Percentiles rank a stretch among this genome's conserved stretches.
phyloP scores from a whole-genome alignment of 2,888 invertebrate species.

The Machimus atricapillus region DNA sequence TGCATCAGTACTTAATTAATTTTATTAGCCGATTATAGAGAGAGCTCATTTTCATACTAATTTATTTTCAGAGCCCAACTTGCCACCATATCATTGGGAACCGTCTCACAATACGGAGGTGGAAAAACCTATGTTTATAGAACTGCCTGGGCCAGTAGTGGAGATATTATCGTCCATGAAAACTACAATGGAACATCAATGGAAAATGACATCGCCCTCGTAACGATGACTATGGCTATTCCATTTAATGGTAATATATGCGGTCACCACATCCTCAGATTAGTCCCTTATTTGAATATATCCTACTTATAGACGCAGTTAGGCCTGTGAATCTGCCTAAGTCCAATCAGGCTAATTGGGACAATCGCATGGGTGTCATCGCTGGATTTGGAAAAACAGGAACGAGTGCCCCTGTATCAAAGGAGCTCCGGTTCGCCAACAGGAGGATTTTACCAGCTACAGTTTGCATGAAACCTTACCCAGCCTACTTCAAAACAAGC shows the following conservation, averaged over 20 bases:
- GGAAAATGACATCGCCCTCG: slow-evolving; percentile 58
- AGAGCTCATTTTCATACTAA: not conserved
- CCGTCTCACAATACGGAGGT: not conserved
- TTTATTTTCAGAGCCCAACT: slow-evolving; percentile 13
- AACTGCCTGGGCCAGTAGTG: slow-evolving; percentile 5
- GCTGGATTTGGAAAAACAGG: slow-evolving; percentile 24
- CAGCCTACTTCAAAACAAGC: not conserved
- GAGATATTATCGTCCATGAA: slow-evolving; percentile 55
- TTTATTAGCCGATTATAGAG: not conserved
- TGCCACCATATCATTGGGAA: slow-evolving; percentile 28
- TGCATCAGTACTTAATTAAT: not conserved
- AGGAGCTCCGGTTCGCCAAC: not conserved
- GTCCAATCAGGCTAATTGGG: not conserved
- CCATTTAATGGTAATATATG: slow-evolving; percentile 55
- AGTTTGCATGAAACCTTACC: not conserved
- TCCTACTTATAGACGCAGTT: not conserved
- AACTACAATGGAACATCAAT: slow-evolving; percentile 58
- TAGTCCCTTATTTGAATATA: not conserved
- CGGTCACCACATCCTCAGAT: not conserved
- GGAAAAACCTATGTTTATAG: not conserved
- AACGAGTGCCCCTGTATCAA: not conserved
- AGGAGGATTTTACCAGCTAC: not conserved
- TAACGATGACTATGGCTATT: slow-evolving; percentile 56
- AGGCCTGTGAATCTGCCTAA: not conserved
- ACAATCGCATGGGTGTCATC: not conserved